phyloP scores from a whole-genome alignment of 2,888 invertebrate species.

The Vanessa cardui region DNA sequence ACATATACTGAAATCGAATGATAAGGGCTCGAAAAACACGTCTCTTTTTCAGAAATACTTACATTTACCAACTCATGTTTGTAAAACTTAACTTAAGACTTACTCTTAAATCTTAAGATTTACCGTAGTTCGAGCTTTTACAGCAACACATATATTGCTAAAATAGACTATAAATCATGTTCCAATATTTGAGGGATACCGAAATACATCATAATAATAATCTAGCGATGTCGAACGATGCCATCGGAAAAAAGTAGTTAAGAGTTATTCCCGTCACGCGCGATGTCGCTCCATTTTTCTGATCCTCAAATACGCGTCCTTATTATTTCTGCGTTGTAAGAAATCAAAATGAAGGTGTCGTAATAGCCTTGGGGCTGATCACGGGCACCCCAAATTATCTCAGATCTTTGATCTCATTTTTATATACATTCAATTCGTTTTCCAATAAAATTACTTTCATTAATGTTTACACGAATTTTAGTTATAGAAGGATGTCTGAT shows the following conservation, averaged over 20 bases:
- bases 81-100: too few relatives aligned
- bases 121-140: too few relatives aligned
- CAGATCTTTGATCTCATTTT: not conserved
- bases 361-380: slow-evolving; percentile 17
- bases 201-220: slow-evolving; percentile 4
- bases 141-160: too few relatives aligned
- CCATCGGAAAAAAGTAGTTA: slow-evolving; percentile 11
- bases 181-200: not conserved
- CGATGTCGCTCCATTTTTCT: slow-evolving; percentile 33
- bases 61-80: too few relatives aligned
- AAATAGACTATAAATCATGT: not conserved
- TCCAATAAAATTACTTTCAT: not conserved
- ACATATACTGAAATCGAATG: too few relatives aligned
- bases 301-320: slow-evolving; percentile 38
- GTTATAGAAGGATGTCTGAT: too few relatives aligned
- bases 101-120: too few relatives aligned
- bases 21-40: too few relatives aligned
- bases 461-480: too few relatives aligned
- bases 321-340: slow-evolving; percentile 33
- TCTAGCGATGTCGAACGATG: slow-evolving; percentile 17
- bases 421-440: not conserved
- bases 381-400: not conserved
- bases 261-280: slow-evolving; percentile 37
- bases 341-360: slow-evolving; percentile 29
- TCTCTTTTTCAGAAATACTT: too few relatives aligned